Evolutionary conservation across 1,140 invertebrate species (phyloP).

Genomic region (Himalopsyche phryganea): DNA sequence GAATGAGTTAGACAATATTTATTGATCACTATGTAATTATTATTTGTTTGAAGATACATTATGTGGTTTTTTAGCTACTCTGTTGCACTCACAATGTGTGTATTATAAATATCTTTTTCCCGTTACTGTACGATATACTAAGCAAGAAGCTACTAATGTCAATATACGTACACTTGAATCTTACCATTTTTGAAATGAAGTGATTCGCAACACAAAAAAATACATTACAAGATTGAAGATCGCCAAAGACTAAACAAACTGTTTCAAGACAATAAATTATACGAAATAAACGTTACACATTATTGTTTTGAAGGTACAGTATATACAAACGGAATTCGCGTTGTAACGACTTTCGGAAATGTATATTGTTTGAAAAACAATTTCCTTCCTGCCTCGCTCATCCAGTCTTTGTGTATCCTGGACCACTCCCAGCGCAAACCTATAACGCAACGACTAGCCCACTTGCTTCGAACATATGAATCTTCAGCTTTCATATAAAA

Average conservation of each 20-base stretch:
- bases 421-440: neutral
- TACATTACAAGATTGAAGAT: too few species aligned
- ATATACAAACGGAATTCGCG: constrained; percentile 8
- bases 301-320: constrained; percentile 14
- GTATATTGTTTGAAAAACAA: constrained; percentile 36
- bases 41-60: too few species aligned
- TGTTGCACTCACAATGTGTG: too few species aligned
- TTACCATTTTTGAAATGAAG: too few species aligned
- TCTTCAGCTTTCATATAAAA: constrained; percentile 25
- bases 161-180: too few species aligned
- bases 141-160: too few species aligned
- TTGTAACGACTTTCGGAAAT: constrained; percentile 35
- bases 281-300: constrained; percentile 21
- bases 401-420: constrained; percentile 15
- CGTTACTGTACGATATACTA: too few species aligned
- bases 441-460: neutral
- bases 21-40: too few species aligned
- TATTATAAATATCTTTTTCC: too few species aligned
- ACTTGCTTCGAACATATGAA: constrained; percentile 1
- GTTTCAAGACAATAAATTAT: constrained; percentile 19
- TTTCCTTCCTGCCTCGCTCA: constrained; percentile 32
- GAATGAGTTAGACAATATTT: too few species aligned
- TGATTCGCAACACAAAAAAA: too few species aligned
- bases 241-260: constrained; percentile 12
- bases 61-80: too few species aligned